Evolutionary conservation across 2,113 vertebrate genomes (phyloP).

Genomic region (Petaurus breviceps): DNA sequence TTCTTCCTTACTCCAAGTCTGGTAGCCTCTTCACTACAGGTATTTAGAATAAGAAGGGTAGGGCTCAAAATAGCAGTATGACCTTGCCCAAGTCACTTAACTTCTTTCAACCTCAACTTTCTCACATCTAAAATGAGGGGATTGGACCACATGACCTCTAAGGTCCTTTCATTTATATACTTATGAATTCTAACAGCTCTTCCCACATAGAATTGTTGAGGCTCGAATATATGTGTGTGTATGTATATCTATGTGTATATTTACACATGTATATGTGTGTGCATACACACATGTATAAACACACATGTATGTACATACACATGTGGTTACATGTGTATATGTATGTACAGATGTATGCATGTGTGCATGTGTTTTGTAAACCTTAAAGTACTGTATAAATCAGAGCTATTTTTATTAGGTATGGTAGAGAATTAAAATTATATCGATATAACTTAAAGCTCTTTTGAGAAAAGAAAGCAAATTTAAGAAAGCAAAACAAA

Average conservation of each 20-base stretch:
- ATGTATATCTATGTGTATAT: no score
- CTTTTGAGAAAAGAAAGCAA: no score
- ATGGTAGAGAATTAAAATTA: neutral
- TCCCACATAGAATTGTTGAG: neutral
- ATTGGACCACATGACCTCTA: neutral
- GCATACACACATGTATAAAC: neutral
- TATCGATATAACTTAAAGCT: neutral
- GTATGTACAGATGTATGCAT: no score
- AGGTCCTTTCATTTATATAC: neutral
- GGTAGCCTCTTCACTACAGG: neutral
- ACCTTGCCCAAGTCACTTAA: no score
- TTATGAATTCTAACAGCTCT: neutral
- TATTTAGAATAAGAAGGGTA: neutral
- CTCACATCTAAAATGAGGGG: neutral
- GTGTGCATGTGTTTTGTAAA: neutral
- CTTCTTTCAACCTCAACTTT: neutral
- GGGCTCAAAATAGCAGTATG: neutral
- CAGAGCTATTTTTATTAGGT: neutral
- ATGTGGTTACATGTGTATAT: no score
- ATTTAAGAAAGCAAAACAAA: neutral
- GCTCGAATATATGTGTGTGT: no score
- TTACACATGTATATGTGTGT: no score
- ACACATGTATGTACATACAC: no score
- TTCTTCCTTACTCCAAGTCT: neutral
- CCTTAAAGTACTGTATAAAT: neutral